Evolutionary conservation across 2,113 vertebrate species (phyloP).

Genomic region (Colinus virginianus): DNA sequence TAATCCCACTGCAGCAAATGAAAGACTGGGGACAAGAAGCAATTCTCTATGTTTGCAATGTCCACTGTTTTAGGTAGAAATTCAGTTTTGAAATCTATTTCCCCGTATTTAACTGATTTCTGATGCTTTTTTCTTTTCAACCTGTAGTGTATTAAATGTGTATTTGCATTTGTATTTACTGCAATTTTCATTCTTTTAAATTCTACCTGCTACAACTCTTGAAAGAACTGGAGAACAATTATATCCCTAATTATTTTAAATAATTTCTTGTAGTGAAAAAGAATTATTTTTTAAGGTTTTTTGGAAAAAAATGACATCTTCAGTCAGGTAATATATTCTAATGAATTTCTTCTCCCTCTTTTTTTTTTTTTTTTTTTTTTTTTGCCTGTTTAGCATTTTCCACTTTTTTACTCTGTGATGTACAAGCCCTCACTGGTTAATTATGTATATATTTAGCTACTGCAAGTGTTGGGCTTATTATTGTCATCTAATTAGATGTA

Average conservation of each 20-base stretch:
- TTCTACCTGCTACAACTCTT: conserved; percentile 1
- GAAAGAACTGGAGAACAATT: conserved; percentile 14
- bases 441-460: conserved; percentile 99
- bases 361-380: conserved; percentile 41
- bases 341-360: conserved; percentile 43
- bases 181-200: conserved; percentile 34
- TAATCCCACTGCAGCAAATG: background rate
- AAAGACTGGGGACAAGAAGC: background rate
- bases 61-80: background rate
- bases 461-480: conserved; percentile 93
- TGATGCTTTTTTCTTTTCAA: background rate
- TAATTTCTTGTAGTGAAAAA: conserved; percentile 31
- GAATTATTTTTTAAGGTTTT: conserved; percentile 54
- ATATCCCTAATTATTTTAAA: conserved; percentile 33
- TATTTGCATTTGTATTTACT: conserved; percentile 6
- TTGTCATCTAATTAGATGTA: conserved; percentile 99
- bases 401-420: conserved; percentile 82
- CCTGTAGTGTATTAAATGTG: background rate
- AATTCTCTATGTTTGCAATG: background rate
- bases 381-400: conserved; percentile 82
- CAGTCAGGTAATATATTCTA: conserved; percentile 78
- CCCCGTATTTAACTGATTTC: background rate
- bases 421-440: conserved; percentile 88
- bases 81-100: conserved; percentile 20
- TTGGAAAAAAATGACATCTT: conserved; percentile 48